Evolutionary conservation across 2,113 vertebrate genomes (phyloP).

Genomic region (Rattus norvegicus): DNA sequence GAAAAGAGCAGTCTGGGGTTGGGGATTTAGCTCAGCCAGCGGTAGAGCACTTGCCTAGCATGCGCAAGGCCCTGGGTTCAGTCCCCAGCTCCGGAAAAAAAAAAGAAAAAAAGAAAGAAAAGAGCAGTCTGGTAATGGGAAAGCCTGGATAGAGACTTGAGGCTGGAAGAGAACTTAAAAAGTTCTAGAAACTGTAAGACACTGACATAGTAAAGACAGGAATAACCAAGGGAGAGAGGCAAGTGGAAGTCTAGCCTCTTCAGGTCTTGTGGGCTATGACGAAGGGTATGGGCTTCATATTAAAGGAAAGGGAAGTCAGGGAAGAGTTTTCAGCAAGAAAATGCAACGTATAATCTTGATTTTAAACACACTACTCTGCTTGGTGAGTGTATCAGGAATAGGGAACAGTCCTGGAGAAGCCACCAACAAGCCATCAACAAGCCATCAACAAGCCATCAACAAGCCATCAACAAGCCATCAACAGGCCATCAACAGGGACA

Average conservation of each 20-base stretch:
- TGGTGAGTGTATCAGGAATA: background rate
- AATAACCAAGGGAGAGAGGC: background rate
- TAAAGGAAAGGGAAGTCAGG: background rate
- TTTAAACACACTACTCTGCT: background rate
- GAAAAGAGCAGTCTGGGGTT: too few species aligned
- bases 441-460: background rate
- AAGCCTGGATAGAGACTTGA: background rate
- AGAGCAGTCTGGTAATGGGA: background rate
- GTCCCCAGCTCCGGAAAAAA: too few species aligned
- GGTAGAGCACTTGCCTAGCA: too few species aligned
- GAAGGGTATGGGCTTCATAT: background rate
- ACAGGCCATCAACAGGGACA: background rate
- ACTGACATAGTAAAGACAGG: background rate
- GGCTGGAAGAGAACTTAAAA: background rate
- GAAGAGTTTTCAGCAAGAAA: conserved; percentile 8
- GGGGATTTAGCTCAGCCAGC: too few species aligned
- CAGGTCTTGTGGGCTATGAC: too few species aligned
- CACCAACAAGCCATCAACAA: background rate
- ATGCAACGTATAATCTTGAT: conserved; percentile 23
- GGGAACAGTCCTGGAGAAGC: background rate
- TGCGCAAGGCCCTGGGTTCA: too few species aligned
- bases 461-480: background rate
- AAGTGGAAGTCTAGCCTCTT: background rate
- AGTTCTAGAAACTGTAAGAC: background rate
- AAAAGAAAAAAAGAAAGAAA: too few species aligned